Percentiles rank a stretch among this genome's conserved stretches.
Evolutionary conservation across 2,113 vertebrate genomes (phyloP).

Genomic region (Burhinus oedicnemus): DNA sequence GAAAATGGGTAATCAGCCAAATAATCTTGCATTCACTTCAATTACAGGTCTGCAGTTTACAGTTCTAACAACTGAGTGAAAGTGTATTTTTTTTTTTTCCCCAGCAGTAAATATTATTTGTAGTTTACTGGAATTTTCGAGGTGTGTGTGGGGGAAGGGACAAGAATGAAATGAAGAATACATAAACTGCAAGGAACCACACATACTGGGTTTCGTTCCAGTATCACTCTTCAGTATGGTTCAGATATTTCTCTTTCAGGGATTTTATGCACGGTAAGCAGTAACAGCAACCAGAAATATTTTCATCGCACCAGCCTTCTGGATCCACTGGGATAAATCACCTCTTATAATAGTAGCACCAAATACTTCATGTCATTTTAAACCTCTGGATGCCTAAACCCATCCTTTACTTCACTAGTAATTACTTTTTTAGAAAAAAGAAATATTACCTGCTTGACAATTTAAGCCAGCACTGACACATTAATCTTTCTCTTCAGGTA

Average conservation of each 20-base stretch:
- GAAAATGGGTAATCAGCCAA: conserved; percentile 53
- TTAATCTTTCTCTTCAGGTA: conserved; percentile 50
- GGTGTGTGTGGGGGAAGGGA: background rate
- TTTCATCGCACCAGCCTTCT: conserved; percentile 21
- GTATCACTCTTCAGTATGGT: background rate
- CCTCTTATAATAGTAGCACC: conserved; percentile 37
- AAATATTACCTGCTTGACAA: conserved; percentile 55
- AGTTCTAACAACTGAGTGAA: background rate
- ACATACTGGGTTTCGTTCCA: background rate
- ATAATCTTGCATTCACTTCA: background rate
- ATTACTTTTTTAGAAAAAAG: conserved; percentile 58
- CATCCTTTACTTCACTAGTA: conserved; percentile 59
- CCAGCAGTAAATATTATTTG: background rate
- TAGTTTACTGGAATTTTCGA: background rate
- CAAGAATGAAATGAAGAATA: background rate
- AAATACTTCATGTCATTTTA: conserved; percentile 69
- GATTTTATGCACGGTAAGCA: conserved; percentile 32
- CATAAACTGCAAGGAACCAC: background rate
- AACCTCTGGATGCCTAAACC: conserved; percentile 42
- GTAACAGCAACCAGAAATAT: conserved; percentile 25
- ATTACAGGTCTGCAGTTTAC: background rate
- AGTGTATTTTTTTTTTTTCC: background rate
- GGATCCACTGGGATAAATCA: conserved; percentile 53
- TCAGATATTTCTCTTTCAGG: conserved; percentile 18
- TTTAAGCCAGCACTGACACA: conserved; percentile 52